These are phyloP conservation scores for Diplosoma virens DNA, from an alignment of 23 tunicate genomes.

Conservation along the genomic window DNA sequence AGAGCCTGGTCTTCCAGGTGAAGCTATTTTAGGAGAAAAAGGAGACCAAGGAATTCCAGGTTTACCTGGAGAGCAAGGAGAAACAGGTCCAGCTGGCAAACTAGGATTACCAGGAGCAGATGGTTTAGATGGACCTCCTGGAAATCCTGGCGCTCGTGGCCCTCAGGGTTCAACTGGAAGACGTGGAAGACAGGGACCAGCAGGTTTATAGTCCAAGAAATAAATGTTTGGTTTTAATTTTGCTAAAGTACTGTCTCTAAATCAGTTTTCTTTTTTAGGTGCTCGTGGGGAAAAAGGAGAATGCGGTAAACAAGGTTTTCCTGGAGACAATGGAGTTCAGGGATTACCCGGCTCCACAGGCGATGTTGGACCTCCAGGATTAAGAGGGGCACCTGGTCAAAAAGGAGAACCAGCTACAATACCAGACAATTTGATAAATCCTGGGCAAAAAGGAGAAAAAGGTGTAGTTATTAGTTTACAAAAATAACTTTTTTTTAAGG, in stretches of 20 bases:
- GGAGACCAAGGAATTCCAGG: constrained; percentile 46
- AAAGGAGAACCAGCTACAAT: constrained; percentile 61
- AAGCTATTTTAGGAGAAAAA: constrained; percentile 1
- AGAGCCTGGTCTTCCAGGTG: constrained; percentile 56
- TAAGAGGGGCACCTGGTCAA: constrained; percentile 38
- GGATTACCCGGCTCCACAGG: constrained; percentile 53
- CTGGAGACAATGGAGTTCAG: constrained; percentile 54
- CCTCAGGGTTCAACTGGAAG: constrained; percentile 24
- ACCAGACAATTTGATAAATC: constrained; percentile 21
- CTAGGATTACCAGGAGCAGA: constrained; percentile 43
- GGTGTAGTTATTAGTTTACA: too few species aligned
- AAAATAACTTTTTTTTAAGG: too few species aligned
- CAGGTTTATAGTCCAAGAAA: constrained; percentile 20
- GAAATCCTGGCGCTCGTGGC: constrained; percentile 54
- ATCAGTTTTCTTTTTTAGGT: constrained; percentile 29
- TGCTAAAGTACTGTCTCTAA: too few species aligned
- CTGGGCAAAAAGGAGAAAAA: constrained; percentile 46
- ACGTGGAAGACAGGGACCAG: constrained; percentile 1
- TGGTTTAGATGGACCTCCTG: constrained; percentile 29
- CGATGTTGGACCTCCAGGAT: constrained; percentile 39
- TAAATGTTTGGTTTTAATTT: too few species aligned
- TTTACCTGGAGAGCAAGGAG: constrained; percentile 43
- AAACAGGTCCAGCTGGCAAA: constrained; percentile 43
- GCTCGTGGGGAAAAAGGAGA: constrained; percentile 57
- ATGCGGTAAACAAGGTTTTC: constrained; percentile 40